phyloP scores from a whole-genome alignment of 2,113 vertebrate species.

The Colius striatus region DNA sequence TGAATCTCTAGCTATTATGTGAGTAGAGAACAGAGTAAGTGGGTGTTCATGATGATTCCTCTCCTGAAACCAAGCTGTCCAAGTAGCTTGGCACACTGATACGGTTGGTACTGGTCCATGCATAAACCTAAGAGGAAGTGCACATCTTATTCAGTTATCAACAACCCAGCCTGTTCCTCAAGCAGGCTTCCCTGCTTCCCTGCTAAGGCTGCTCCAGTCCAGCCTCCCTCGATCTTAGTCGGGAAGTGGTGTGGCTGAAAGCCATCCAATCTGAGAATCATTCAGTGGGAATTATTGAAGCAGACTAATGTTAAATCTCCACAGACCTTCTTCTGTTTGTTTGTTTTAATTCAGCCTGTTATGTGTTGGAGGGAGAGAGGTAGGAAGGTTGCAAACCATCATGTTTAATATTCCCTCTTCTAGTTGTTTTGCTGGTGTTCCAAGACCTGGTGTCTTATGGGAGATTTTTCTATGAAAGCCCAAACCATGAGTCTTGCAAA shows the following conservation, averaged over 20 bases:
- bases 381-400: neutral
- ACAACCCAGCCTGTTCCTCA: neutral
- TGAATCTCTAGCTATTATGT: neutral
- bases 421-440: constrained; percentile 22
- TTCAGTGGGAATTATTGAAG: neutral
- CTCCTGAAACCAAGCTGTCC: neutral
- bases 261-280: neutral
- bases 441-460: constrained; percentile 14
- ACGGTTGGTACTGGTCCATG: neutral
- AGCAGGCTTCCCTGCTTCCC: neutral
- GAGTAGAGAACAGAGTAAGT: neutral
- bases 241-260: neutral
- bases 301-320: neutral
- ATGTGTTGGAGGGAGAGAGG: neutral
- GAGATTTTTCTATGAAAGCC: neutral
- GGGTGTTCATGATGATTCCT: neutral
- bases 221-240: neutral
- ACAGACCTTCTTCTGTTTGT: neutral
- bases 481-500: constrained; percentile 24
- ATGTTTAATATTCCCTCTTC: neutral
- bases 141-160: neutral
- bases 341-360: neutral
- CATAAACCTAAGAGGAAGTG: neutral
- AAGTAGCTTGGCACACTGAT: neutral
- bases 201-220: neutral